Conservation (phyloP, 2,113 vertebrate species). For the Campylorhamphus procurvoides region DNA sequence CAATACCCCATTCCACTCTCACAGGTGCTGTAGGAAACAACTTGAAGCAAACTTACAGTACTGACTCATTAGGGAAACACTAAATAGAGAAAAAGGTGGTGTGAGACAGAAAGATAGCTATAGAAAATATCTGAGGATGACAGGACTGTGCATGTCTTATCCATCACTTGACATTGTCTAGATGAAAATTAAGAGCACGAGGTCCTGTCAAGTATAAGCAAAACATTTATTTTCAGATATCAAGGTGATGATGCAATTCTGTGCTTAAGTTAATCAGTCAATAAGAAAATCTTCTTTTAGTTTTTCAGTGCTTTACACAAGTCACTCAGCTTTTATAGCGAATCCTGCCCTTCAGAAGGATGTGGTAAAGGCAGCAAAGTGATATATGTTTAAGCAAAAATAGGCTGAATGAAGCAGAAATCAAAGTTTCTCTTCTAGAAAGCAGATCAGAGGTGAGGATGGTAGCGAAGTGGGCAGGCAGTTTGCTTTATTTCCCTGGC, state of each 20-base stretch:
- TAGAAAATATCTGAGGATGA: not conserved
- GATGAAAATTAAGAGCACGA: not conserved
- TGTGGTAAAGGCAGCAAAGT: not conserved
- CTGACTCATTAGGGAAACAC: not conserved
- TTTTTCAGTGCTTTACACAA: not conserved
- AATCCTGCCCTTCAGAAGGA: not conserved
- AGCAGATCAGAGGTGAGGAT: not conserved
- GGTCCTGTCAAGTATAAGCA: not conserved
- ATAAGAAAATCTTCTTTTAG: not conserved
- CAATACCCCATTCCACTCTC: not conserved
- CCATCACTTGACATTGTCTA: not conserved
- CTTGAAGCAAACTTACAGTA: not conserved
- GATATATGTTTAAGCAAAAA: not conserved
- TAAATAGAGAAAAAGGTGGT: not conserved
- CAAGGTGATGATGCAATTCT: not conserved
- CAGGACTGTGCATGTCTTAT: not conserved
- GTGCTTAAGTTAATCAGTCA: not conserved
- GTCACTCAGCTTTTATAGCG: not conserved
- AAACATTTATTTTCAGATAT: not conserved
- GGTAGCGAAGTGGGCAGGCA: fast-evolving
- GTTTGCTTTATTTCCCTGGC: not conserved
- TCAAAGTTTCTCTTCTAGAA: not conserved
- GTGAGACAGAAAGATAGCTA: not conserved
- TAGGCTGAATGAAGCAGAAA: not conserved
- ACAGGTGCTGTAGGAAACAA: not conserved